Conservation (phyloP, 2,888 invertebrate genomes). For the Dinocampus coccinellae region DNA sequence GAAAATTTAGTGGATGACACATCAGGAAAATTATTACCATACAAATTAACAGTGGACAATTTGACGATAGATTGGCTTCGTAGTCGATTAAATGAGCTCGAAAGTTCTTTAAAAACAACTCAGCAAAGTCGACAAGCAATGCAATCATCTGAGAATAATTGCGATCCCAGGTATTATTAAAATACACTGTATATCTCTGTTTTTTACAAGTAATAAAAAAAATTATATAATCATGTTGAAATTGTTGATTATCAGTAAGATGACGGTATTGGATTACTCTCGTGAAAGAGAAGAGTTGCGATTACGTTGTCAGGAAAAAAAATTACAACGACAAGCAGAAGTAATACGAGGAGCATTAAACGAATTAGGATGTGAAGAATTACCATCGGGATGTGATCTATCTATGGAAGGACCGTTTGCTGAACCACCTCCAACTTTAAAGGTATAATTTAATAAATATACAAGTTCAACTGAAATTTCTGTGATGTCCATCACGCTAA, state of each 20-base stretch:
- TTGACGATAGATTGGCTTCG: slow-evolving; percentile 91
- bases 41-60: slow-evolving; percentile 91
- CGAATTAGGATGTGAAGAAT: slow-evolving; percentile 89
- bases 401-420: slow-evolving; percentile 66
- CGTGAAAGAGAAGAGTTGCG: slow-evolving; percentile 79
- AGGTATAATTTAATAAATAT: slow-evolving; percentile 50
- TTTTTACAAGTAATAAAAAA: neutral
- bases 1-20: slow-evolving; percentile 90
- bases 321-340: slow-evolving; percentile 85
- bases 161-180: slow-evolving; percentile 56
- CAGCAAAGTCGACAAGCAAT: slow-evolving; percentile 73
- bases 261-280: slow-evolving; percentile 61
- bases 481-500: neutral
- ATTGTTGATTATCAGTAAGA: slow-evolving; percentile 44
- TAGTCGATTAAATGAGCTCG: slow-evolving; percentile 83
- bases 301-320: slow-evolving; percentile 85
- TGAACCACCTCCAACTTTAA: slow-evolving; percentile 59
- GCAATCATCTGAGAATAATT: slow-evolving; percentile 56
- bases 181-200: neutral
- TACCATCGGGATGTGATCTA: slow-evolving; percentile 87
- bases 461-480: neutral
- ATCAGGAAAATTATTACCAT: slow-evolving; percentile 87
- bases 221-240: slow-evolving; percentile 13
- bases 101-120: slow-evolving; percentile 82
- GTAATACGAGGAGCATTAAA: slow-evolving; percentile 87